Conservation (phyloP, 2,113 vertebrate species). For the Camelus bactrianus region DNA sequence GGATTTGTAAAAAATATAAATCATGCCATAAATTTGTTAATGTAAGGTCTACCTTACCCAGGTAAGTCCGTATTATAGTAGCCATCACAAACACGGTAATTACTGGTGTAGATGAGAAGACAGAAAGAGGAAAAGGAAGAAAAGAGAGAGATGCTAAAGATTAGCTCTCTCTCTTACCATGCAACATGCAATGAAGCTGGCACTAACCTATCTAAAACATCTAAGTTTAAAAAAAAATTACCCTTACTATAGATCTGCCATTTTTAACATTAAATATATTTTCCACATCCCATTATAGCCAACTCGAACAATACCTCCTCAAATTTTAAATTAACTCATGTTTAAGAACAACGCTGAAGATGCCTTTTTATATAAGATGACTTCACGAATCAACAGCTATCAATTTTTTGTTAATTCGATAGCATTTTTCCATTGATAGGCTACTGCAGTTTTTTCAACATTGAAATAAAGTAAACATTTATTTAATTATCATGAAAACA, state of each 20-base stretch:
- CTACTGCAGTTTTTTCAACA: slow-evolving; percentile 76
- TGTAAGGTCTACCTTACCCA: slow-evolving; percentile 97
- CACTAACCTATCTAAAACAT: slow-evolving; percentile 87
- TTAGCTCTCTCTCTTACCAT: slow-evolving; percentile 95
- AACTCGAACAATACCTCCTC: slow-evolving; percentile 75
- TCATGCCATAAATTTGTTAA: slow-evolving; percentile 92
- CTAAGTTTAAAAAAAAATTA: slow-evolving; percentile 77
- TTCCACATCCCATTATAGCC: slow-evolving; percentile 77
- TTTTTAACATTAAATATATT: slow-evolving; percentile 79
- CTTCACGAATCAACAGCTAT: slow-evolving; percentile 77
- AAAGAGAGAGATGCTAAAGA: slow-evolving; percentile 95
- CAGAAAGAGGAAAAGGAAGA: slow-evolving; percentile 91
- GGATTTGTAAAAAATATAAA: slow-evolving; percentile 87
- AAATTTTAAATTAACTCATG: slow-evolving; percentile 66
- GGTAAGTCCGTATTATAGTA: slow-evolving; percentile 99
- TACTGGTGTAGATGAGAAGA: slow-evolving; percentile 97
- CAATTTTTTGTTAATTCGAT: slow-evolving; percentile 76
- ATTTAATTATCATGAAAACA: slow-evolving; percentile 88
- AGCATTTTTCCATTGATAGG: slow-evolving; percentile 79
- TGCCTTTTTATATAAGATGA: slow-evolving; percentile 69
- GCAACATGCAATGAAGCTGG: slow-evolving; percentile 95
- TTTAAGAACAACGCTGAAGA: slow-evolving; percentile 68
- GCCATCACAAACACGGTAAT: slow-evolving; percentile 99
- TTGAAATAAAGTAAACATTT: slow-evolving; percentile 85
- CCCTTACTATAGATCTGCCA: slow-evolving; percentile 83